These are phyloP conservation scores for Lepus oiostolus DNA, from an alignment of 2,797 vertebrate species.

Conservation along the genomic window DNA sequence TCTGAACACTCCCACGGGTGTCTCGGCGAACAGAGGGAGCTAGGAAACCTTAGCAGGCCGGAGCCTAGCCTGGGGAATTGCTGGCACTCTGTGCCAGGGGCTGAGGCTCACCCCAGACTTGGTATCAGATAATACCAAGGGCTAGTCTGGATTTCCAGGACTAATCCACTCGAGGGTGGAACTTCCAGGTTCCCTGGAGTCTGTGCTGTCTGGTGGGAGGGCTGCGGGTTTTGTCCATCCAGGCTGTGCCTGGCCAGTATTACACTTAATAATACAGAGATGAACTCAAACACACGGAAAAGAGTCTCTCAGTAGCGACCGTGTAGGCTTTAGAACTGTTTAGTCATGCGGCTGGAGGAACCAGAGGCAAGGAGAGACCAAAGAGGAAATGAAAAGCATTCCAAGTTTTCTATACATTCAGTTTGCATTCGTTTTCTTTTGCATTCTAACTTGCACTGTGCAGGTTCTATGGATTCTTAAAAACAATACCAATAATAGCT, in stretches of 20 bases:
- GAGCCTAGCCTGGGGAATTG: slow-evolving; percentile 80
- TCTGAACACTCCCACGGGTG: slow-evolving; percentile 80
- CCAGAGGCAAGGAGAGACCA: background rate
- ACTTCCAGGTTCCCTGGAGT: slow-evolving; percentile 73
- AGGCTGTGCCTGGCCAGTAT: background rate
- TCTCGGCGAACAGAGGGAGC: slow-evolving; percentile 79
- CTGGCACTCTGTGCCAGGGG: slow-evolving; percentile 72
- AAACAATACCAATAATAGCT: slow-evolving; percentile 5
- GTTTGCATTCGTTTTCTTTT: slow-evolving; percentile 32
- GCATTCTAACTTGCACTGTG: slow-evolving; percentile 21
- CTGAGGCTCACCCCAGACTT: slow-evolving; percentile 79
- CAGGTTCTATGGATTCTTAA: slow-evolving; percentile 42
- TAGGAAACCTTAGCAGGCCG: slow-evolving; percentile 83
- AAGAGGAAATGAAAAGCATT: background rate
- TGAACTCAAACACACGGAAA: background rate
- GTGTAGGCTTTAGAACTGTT: background rate
- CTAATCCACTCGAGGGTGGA: slow-evolving; percentile 67
- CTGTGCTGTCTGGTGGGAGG: slow-evolving; percentile 12
- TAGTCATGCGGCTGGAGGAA: background rate
- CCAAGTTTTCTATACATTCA: background rate
- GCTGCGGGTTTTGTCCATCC: background rate
- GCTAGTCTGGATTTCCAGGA: slow-evolving; percentile 82
- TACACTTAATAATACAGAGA: background rate
- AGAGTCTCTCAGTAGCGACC: background rate
- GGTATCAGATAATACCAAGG: slow-evolving; percentile 82